phyloP scores from a whole-genome alignment of 2,113 vertebrate species.

The Pelobates fuscus region DNA sequence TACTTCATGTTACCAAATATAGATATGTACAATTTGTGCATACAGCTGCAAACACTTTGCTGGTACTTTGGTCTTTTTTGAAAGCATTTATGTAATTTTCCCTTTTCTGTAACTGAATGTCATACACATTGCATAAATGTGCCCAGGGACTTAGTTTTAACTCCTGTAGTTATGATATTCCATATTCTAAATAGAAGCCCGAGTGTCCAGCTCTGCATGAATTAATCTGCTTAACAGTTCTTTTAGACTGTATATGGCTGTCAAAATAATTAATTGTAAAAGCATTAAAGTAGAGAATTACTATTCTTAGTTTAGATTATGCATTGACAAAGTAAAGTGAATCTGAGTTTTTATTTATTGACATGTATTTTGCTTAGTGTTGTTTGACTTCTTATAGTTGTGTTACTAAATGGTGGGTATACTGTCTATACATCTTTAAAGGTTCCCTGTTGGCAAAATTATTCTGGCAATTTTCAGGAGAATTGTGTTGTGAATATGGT shows the following conservation, averaged over 20 bases:
- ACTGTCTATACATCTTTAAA: too few relatives aligned
- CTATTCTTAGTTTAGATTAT: slow-evolving; percentile 28
- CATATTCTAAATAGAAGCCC: background rate
- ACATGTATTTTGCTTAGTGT: too few relatives aligned
- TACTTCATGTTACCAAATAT: slow-evolving; percentile 30
- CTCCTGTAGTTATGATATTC: slow-evolving; percentile 7
- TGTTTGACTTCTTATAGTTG: too few relatives aligned
- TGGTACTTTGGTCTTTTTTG: slow-evolving; percentile 1
- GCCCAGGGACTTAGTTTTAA: background rate
- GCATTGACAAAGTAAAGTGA: background rate
- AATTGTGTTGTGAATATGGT: too few relatives aligned
- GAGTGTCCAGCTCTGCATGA: background rate
- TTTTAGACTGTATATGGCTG: slow-evolving; percentile 5
- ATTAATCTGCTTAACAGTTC: slow-evolving; percentile 6
- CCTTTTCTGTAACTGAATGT: slow-evolving; percentile 10
- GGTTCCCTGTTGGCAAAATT: too few relatives aligned
- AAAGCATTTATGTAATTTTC: slow-evolving; percentile 14
- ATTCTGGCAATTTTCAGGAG: too few relatives aligned
- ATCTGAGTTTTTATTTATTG: too few relatives aligned
- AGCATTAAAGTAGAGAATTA: slow-evolving; percentile 17
- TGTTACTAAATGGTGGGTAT: too few relatives aligned
- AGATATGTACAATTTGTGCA: slow-evolving; percentile 29
- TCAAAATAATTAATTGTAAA: slow-evolving; percentile 10
- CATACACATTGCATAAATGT: slow-evolving; percentile 13
- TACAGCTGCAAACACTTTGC: slow-evolving; percentile 36